Base-by-base conservation (phyloP, 2,113 vertebrate species). In the Heterotilapia buettikoferi region DNA sequence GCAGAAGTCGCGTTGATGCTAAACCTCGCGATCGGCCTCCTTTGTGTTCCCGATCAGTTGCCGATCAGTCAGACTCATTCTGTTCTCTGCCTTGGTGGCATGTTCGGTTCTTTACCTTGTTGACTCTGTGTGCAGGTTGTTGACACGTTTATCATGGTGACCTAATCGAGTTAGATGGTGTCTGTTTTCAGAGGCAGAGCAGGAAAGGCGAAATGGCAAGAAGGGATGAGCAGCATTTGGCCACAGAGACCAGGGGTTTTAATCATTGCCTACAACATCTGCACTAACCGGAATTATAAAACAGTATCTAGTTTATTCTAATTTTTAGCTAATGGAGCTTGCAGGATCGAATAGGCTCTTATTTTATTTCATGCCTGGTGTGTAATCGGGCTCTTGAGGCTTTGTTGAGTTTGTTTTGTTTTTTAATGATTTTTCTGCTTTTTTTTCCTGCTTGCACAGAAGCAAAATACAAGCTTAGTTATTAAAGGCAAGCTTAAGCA, bases 21-120 rank as follows among this genome's bases (percentile, higher is more conserved):
- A 16, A 52, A 81, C 21, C 18, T 82, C 21, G 33, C 8, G 14
- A 59, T 59, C 5, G 9, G 19, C 43, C 40, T 83, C 57, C 36
- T 88, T 50, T 14, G 16, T 59, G 6, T 40, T 80, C 84, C 87
- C 29, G 86, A 91, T 88, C 81, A n/a, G 31, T 19, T 3, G 7
- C 33, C n/a, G 7, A 82, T 93, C 88, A 87, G 53, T 90, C 82
- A 6, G 54, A 18, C 68, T 80, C 71, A 1, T 53, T 54, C 57
- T 61, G 73, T 18, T 76, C 82, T 76, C 85, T 76, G 73, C 29
- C 83, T 84, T 6, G 4, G 76, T 33, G 87, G 36, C 61, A 18
- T 87, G 81, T 73, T 80, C 24, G 18, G 18, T 86, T 84, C 87
- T 88, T 91, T 86, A 85, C 82, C 85, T 61, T 83, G 88, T 91